These are phyloP conservation scores for Alligator sinensis DNA, from an alignment of 2,113 vertebrate species.

Conservation along the genomic window DNA sequence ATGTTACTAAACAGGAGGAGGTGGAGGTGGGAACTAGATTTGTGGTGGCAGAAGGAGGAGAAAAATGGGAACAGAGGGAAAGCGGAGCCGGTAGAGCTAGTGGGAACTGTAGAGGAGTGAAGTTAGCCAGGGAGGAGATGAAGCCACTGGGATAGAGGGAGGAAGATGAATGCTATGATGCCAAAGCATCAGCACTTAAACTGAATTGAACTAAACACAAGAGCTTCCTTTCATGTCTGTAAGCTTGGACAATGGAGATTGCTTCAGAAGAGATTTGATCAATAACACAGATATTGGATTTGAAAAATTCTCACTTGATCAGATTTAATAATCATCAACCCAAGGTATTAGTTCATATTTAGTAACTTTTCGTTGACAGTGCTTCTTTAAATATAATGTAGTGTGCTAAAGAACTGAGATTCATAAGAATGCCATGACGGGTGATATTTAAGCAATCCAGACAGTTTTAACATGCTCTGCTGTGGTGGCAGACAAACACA, in stretches of 20 bases:
- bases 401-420: neutral
- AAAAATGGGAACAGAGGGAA: neutral
- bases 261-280: neutral
- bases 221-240: neutral
- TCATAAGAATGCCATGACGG: neutral
- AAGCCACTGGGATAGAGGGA: neutral
- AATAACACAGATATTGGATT: neutral
- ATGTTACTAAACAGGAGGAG: neutral
- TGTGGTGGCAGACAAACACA: neutral
- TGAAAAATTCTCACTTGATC: neutral
- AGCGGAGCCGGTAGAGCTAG: neutral
- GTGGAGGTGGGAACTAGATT: neutral
- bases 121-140: neutral
- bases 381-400: neutral
- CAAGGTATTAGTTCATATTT: neutral
- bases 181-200: neutral
- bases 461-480: neutral
- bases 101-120: neutral
- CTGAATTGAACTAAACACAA: neutral
- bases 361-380: neutral
- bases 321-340: neutral
- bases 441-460: accelerated
- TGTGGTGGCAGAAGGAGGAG: neutral
- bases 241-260: neutral
- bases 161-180: neutral